Evolutionary conservation across 2,797 vertebrate species (phyloP).

Genomic region (Setipinna tenuifilis): DNA sequence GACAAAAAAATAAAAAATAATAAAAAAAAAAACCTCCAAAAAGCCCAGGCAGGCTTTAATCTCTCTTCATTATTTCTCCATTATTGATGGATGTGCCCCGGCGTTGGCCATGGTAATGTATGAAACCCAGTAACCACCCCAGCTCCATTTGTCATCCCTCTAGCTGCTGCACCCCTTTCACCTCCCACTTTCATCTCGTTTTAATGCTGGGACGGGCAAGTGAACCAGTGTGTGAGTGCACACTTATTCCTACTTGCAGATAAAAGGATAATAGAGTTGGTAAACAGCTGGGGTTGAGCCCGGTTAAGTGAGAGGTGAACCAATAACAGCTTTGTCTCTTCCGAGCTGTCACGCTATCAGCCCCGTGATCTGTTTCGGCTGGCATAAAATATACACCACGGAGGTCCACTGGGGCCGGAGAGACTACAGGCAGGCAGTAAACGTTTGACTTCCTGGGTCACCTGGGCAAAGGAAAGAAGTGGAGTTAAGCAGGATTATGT

Average conservation of each 20-base stretch:
- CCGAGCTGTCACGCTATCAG: conserved; percentile 43
- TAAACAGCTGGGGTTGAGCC: conserved; percentile 75
- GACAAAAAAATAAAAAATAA: too few relatives aligned
- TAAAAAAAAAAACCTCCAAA: conserved; percentile 77
- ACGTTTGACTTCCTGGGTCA: background rate
- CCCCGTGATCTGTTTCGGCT: background rate
- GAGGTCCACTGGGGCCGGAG: background rate
- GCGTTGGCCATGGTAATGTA: conserved; percentile 75
- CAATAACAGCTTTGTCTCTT: conserved; percentile 66
- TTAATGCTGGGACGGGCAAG: conserved; percentile 60
- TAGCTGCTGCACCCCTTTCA: conserved; percentile 65
- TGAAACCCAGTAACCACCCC: conserved; percentile 76
- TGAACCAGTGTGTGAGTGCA: conserved; percentile 67
- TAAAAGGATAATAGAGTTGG: conserved; percentile 81
- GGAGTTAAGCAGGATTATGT: background rate
- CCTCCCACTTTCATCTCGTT: conserved; percentile 77
- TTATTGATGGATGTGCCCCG: conserved; percentile 83
- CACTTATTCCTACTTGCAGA: conserved; percentile 70
- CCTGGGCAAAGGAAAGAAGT: background rate
- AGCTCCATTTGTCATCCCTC: conserved; percentile 59
- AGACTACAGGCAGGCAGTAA: background rate
- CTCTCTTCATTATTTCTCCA: conserved; percentile 87
- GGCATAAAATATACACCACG: background rate
- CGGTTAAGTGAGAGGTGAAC: conserved; percentile 71
- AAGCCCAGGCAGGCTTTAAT: conserved; percentile 82